These are phyloP conservation scores for Crossaster papposus DNA, from an alignment of 53 echinoderm and acorn worm species.

Conservation along the genomic window DNA sequence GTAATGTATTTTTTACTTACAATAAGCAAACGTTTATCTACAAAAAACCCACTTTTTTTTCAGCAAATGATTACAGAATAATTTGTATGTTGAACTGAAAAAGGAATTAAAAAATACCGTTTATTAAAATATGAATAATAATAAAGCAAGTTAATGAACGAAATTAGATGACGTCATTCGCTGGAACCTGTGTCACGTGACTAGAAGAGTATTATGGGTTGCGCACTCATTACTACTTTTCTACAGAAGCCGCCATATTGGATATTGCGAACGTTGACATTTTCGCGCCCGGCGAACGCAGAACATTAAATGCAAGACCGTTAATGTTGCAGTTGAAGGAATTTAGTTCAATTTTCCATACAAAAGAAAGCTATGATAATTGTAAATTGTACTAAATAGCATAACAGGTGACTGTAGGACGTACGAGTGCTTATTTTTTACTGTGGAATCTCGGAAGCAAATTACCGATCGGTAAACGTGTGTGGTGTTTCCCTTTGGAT, in stretches of 20 bases:
- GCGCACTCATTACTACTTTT: slow-evolving; percentile 25
- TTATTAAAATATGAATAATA: no score
- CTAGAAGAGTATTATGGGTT: slow-evolving; percentile 71
- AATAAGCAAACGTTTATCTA: no score
- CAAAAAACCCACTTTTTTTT: background rate
- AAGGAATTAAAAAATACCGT: no score
- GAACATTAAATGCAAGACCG: slow-evolving; percentile 9
- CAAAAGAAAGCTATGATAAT: slow-evolving; percentile 29
- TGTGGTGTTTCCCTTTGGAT: slow-evolving; percentile 26
- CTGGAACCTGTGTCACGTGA: slow-evolving; percentile 57
- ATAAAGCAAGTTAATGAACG: background rate
- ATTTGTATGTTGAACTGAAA: background rate
- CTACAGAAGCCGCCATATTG: slow-evolving; percentile 64
- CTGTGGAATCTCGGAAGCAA: slow-evolving; percentile 30
- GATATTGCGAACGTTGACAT: slow-evolving; percentile 60
- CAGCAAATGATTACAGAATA: background rate
- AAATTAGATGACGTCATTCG: slow-evolving; percentile 63
- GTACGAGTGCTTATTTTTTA: slow-evolving; percentile 36
- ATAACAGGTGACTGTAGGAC: slow-evolving; percentile 12
- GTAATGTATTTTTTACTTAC: no score
- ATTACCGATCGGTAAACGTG: slow-evolving; percentile 36
- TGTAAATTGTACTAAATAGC: slow-evolving; percentile 26
- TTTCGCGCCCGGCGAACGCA: slow-evolving; percentile 47
- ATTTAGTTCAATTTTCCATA: background rate
- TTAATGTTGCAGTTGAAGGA: background rate